Base-by-base conservation (phyloP, 1,140 invertebrate genomes). In the Panonychus citri region DNA sequence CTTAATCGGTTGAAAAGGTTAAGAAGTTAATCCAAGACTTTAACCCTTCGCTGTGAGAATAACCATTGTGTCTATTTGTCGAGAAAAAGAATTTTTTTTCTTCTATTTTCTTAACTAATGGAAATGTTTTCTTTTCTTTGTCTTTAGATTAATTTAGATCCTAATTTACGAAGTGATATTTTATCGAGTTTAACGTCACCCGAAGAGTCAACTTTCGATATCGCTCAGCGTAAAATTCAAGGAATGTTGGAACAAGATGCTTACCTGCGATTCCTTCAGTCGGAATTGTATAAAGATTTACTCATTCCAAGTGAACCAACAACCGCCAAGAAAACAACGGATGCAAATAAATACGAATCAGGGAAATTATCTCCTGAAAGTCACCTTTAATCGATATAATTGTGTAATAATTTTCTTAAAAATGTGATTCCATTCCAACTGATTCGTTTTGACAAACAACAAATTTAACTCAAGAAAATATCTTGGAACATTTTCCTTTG, bases 181-280 rank as follows among this genome's bases (percentile, higher is more conserved):
- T 30, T 53, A 21, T 40, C 60, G 51, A 62, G 55, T 59, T 64
- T 76, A 34, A 54, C 63, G 48, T 63, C 64, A 43, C 69, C 70
- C 8, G 65, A 66, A 57, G 64, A 67, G 40, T 66, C 71, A 48
- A 69, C 71, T 40, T 77, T 77, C 65, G 73, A 75, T 62, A 66
- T 67, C 21, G 76, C 76, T 30, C 76, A 77, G 64, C 68, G 71
- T 58, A 64, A 73, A 48, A 70, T 77, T 42, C 74, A 77, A 63
- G 69, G 69, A 1, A 62, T 77, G 27, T 73, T 77, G 69, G 76
- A 77, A 63, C 72, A 73, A 39, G 76, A 77, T 60, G 73, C 75
- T 10, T 77, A 77, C 59, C 65, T 72, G 13, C 65, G 76, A 26
- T 77, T 77, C 62, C 65, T 77, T 10, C 70, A 74, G 58, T 76